Evolutionary conservation across 2,888 invertebrate species (phyloP).

Genomic region (Dugesia japonica): DNA sequence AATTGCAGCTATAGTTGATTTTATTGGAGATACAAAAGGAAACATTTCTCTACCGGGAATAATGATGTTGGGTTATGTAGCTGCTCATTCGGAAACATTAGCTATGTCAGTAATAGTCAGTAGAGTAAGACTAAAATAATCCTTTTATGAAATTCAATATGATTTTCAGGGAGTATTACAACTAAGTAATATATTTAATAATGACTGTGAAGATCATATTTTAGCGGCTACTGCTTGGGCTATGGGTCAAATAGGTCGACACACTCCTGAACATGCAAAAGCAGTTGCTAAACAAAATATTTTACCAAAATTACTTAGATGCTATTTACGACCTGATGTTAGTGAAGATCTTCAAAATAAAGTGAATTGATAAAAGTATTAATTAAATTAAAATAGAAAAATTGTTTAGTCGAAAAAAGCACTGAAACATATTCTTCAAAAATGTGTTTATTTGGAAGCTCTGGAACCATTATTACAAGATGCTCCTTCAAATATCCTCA

Average conservation of each 20-base stretch:
- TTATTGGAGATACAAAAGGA: constrained; percentile 52
- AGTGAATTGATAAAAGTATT: constrained; percentile 49
- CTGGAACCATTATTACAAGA: constrained; percentile 61
- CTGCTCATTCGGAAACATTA: constrained; percentile 62
- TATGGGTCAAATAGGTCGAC: constrained; percentile 66
- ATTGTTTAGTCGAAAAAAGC: constrained; percentile 52
- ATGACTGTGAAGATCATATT: constrained; percentile 56
- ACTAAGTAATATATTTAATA: constrained; percentile 52
- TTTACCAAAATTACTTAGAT: constrained; percentile 56
- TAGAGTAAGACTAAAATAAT: constrained; percentile 53
- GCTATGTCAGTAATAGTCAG: constrained; percentile 63
- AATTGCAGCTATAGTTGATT: constrained; percentile 60
- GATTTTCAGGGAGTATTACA: constrained; percentile 53
- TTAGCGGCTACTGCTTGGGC: constrained; percentile 61
- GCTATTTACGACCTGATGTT: constrained; percentile 55
- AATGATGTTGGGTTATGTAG: constrained; percentile 65
- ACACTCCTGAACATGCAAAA: constrained; percentile 64
- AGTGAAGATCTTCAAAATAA: constrained; percentile 61
- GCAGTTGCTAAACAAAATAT: constrained; percentile 60
- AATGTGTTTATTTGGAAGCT: constrained; percentile 59
- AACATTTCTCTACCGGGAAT: constrained; percentile 58
- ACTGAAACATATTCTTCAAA: constrained; percentile 60
- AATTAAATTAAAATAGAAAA: too few relatives aligned
- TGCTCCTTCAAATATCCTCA: constrained; percentile 62
- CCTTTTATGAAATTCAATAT: too few relatives aligned